phyloP scores from a whole-genome alignment of 2,797 vertebrate genomes.

The Lepidocolaptes lacrymiger region DNA sequence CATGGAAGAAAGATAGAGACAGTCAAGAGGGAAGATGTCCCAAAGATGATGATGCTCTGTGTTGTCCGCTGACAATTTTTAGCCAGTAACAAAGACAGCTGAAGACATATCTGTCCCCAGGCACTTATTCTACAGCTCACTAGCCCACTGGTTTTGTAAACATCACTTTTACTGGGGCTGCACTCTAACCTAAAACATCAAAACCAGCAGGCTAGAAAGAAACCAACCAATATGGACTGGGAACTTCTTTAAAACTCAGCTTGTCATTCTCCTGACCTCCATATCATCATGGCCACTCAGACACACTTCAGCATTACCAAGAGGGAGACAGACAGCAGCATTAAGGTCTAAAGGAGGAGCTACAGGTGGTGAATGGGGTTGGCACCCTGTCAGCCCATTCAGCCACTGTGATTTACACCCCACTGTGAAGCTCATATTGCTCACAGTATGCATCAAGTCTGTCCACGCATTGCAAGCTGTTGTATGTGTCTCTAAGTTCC shows the following conservation, averaged over 20 bases:
- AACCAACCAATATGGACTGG: background rate
- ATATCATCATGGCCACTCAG: background rate
- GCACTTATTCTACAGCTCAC: background rate
- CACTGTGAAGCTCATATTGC: too few relatives aligned
- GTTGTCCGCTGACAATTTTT: background rate
- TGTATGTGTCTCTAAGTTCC: background rate
- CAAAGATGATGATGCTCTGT: background rate
- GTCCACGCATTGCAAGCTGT: background rate
- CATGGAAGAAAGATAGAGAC: background rate
- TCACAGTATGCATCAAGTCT: too few relatives aligned
- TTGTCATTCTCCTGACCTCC: background rate
- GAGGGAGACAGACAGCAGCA: accelerated
- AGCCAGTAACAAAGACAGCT: background rate
- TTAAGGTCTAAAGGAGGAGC: background rate
- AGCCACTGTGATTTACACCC: accelerated
- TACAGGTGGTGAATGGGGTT: background rate
- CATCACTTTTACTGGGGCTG: background rate
- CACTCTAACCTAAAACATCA: background rate
- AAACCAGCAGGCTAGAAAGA: background rate
- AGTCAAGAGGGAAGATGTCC: constrained; percentile 23
- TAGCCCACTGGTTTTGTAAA: background rate
- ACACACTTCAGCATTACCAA: background rate
- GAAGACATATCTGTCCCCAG: background rate
- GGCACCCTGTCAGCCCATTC: background rate
- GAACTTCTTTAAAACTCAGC: background rate